A percentile compares a stretch with the other conserved stretches of the same genome.
These are phyloP conservation scores for Nothocercus julius DNA, from an alignment of 2,113 vertebrate species.

Conservation along the genomic window DNA sequence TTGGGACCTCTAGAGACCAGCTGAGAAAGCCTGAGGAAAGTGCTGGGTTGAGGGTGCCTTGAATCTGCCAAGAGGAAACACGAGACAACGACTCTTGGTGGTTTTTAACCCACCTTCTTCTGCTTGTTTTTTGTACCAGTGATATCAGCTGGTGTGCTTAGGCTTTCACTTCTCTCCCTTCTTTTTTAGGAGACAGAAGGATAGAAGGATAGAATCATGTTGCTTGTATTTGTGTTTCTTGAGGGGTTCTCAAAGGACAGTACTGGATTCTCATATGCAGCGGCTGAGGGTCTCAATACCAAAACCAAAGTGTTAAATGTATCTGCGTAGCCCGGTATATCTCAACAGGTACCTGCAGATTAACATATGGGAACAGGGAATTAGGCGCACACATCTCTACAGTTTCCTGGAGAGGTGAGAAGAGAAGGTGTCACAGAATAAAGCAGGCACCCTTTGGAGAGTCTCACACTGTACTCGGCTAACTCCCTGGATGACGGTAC, in stretches of 20 bases:
- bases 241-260: not conserved
- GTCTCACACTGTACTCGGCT: not conserved
- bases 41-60: not conserved
- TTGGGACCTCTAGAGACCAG: slow-evolving; percentile 1
- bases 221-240: not conserved
- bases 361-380: not conserved
- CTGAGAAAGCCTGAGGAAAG: not conserved
- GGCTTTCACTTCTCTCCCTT: not conserved
- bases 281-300: not conserved
- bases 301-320: not conserved
- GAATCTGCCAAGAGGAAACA: not conserved
- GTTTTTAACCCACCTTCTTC: not conserved
- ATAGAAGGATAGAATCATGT: not conserved
- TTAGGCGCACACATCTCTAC: too few species aligned
- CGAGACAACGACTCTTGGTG: not conserved
- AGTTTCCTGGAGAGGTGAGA: not conserved
- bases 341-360: not conserved
- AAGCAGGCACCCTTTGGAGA: not conserved
- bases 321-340: not conserved
- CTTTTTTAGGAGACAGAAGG: not conserved
- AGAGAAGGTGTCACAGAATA: too few species aligned
- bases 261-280: not conserved
- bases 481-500: not conserved
- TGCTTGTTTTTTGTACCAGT: not conserved
- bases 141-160: not conserved